phyloP scores from a whole-genome alignment of 2,113 vertebrate genomes.

The Guaruba guarouba region DNA sequence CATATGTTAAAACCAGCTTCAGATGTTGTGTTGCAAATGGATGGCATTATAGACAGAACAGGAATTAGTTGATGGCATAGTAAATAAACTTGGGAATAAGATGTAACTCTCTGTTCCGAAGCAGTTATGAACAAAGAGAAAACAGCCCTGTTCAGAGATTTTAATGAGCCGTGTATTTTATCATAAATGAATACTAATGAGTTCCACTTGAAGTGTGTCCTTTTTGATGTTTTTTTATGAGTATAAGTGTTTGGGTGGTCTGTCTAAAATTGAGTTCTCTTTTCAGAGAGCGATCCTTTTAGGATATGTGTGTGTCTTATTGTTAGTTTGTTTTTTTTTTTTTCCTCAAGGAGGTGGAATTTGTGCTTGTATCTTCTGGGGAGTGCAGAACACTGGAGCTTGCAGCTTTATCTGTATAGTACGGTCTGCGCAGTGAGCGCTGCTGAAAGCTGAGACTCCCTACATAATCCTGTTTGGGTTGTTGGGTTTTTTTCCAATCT shows the following conservation, averaged over 20 bases:
- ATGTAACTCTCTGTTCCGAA: neutral
- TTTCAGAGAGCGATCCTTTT: conserved; percentile 61
- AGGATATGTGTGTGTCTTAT: neutral
- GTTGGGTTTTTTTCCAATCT: neutral
- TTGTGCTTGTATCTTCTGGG: conserved; percentile 17
- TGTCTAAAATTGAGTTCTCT: conserved; percentile 46
- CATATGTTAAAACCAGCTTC: neutral
- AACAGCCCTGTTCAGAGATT: neutral
- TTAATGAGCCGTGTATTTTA: conserved; percentile 41
- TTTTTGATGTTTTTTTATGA: conserved; percentile 52
- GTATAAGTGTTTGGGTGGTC: conserved; percentile 45
- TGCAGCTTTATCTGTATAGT: neutral
- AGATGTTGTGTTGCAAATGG: neutral
- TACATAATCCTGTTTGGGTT: neutral
- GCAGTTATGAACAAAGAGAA: neutral
- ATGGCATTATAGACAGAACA: neutral
- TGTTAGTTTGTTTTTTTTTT: too few relatives aligned
- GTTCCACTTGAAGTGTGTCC: conserved; percentile 27
- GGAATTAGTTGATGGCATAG: neutral
- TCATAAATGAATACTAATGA: conserved; percentile 18
- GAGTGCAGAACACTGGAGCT: neutral
- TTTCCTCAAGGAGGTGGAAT: neutral
- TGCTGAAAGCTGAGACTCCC: conserved; percentile 31
- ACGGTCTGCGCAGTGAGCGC: neutral
- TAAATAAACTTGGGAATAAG: neutral